A percentile compares a stretch with the other conserved stretches of the same genome.
Conservation (phyloP, 2,888 invertebrate species). For the Cecidostiba fungosa region DNA sequence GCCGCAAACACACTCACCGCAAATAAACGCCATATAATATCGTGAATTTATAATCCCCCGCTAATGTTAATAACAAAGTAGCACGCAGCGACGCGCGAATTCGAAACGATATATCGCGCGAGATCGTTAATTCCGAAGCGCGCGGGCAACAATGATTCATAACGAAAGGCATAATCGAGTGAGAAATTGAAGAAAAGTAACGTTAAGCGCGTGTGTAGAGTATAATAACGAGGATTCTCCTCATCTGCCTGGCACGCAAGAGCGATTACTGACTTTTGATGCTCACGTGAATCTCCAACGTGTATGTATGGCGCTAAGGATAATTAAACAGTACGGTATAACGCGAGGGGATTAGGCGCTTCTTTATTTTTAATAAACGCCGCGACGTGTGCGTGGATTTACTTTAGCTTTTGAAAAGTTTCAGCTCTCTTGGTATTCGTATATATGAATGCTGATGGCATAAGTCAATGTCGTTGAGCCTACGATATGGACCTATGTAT, state of each 20-base stretch:
- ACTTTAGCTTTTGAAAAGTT: neutral
- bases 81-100: no score
- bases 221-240: neutral
- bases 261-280: neutral
- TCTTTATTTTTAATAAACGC: neutral
- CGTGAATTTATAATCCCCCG: neutral
- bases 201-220: neutral
- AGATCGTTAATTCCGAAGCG: neutral
- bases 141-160: constrained; percentile 8
- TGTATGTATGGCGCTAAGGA: neutral
- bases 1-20: neutral
- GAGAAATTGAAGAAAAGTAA: constrained; percentile 14
- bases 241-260: neutral
- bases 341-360: neutral
- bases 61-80: neutral
- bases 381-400: neutral
- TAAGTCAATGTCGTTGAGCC: neutral
- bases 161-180: constrained; percentile 24
- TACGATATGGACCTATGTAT: neutral
- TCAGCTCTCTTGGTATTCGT: neutral
- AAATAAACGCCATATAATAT: neutral
- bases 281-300: neutral
- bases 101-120: neutral
- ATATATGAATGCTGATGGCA: neutral
- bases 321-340: constrained; percentile 39